Conservation (phyloP, 2,113 vertebrate genomes). For the Centropus bengalensis region DNA sequence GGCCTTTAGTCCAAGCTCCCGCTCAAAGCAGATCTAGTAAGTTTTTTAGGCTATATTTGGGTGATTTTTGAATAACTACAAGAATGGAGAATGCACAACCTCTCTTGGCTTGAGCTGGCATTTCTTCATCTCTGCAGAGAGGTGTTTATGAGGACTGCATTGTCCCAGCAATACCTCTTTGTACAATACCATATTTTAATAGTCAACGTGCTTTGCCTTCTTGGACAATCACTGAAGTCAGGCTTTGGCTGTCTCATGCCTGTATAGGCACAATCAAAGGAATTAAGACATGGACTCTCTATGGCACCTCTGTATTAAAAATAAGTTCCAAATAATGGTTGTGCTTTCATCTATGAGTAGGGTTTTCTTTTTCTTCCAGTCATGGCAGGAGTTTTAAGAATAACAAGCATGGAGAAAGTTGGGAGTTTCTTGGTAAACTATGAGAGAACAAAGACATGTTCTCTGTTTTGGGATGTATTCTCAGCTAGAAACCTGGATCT, state of each 20-base stretch:
- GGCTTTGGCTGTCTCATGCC: neutral
- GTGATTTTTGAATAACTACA: neutral
- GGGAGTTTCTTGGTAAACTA: neutral
- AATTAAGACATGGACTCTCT: neutral
- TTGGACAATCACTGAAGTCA: neutral
- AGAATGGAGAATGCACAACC: neutral
- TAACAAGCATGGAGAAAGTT: neutral
- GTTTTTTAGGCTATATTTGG: neutral
- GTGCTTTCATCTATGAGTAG: neutral
- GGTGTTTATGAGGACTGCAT: neutral
- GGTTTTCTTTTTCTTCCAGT: neutral
- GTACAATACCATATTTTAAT: neutral
- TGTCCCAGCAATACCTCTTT: neutral
- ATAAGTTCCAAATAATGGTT: neutral
- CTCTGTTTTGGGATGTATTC: neutral
- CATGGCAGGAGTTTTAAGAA: neutral
- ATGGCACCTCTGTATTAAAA: neutral
- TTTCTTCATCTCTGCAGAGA: neutral
- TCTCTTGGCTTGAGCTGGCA: neutral
- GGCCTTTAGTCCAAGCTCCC: neutral
- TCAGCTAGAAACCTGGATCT: neutral
- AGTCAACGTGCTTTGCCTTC: neutral
- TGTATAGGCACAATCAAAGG: neutral
- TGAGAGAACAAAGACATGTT: neutral
- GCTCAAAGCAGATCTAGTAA: neutral